Evolutionary conservation across 2,888 invertebrate species (phyloP).

Genomic region (Idaea dimidiata): DNA sequence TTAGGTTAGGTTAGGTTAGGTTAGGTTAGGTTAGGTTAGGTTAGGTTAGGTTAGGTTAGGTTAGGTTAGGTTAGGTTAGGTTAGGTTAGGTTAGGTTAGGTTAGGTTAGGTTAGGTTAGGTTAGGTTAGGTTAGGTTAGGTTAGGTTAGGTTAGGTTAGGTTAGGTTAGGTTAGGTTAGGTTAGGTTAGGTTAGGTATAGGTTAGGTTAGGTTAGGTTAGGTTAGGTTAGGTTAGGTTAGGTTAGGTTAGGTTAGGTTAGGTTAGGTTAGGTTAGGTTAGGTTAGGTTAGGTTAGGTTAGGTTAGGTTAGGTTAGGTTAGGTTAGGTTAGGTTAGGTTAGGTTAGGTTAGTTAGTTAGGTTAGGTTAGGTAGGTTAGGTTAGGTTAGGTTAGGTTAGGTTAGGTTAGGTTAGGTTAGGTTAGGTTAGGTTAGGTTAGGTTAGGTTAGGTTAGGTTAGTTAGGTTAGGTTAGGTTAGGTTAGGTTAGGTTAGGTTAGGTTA

Average conservation of each 20-base stretch:
- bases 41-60: conserved; percentile 17
- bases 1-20: conserved; percentile 18
- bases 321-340: conserved; percentile 20
- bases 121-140: conserved; percentile 18
- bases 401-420: conserved; percentile 19
- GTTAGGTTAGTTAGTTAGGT: conserved; percentile 11
- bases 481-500: conserved; percentile 6
- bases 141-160: conserved; percentile 24
- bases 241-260: conserved; percentile 16
- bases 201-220: conserved; percentile 18
- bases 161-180: conserved; percentile 24
- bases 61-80: conserved; percentile 21
- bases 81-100: conserved; percentile 21
- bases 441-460: conserved; percentile 6
- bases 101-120: conserved; percentile 12
- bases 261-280: conserved; percentile 20
- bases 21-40: conserved; percentile 16
- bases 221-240: conserved; percentile 12
- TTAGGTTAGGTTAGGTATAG: conserved; percentile 13
- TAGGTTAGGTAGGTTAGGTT: conserved; percentile 12
- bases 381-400: conserved; percentile 19
- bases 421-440: conserved; percentile 14
- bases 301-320: conserved; percentile 18
- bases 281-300: conserved; percentile 18
- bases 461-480: conserved; percentile 7